phyloP scores from a whole-genome alignment of 2,113 vertebrate genomes.

The Anolis carolinensis region DNA sequence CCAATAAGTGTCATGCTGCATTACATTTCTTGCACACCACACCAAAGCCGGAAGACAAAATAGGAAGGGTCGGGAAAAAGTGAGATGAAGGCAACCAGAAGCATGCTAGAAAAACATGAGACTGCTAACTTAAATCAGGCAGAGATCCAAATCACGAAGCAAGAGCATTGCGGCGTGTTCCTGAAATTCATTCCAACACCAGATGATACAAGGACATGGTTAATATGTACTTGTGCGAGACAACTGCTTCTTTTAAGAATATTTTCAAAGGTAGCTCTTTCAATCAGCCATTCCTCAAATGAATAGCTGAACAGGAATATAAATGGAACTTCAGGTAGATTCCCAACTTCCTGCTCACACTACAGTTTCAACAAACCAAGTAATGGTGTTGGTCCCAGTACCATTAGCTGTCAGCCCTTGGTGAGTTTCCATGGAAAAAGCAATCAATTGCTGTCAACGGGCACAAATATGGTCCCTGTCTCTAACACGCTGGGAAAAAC shows the following conservation, averaged over 20 bases:
- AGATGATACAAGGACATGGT: background rate
- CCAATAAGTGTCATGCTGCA: too few species aligned
- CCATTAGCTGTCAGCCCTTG: too few species aligned
- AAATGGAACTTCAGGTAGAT: background rate
- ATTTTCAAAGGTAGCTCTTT: background rate
- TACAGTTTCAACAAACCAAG: too few species aligned
- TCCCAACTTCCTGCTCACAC: background rate
- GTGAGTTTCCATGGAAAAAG: too few species aligned
- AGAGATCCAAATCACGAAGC: constrained; percentile 7
- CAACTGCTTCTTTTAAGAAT: background rate
- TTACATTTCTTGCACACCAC: background rate
- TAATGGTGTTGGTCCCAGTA: too few species aligned
- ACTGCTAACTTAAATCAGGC: constrained; percentile 4
- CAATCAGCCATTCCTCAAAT: background rate
- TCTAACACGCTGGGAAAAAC: too few species aligned
- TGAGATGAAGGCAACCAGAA: background rate
- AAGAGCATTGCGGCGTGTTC: background rate
- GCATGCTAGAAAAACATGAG: background rate
- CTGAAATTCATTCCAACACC: background rate
- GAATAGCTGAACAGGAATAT: background rate
- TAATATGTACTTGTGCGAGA: background rate
- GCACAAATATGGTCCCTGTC: too few species aligned
- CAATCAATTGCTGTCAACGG: too few species aligned
- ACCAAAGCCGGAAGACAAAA: background rate
- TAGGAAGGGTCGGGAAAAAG: background rate